Conservation (phyloP, 92 coral and sea anemone species). For the Parazoanthus atlanticus region DNA sequence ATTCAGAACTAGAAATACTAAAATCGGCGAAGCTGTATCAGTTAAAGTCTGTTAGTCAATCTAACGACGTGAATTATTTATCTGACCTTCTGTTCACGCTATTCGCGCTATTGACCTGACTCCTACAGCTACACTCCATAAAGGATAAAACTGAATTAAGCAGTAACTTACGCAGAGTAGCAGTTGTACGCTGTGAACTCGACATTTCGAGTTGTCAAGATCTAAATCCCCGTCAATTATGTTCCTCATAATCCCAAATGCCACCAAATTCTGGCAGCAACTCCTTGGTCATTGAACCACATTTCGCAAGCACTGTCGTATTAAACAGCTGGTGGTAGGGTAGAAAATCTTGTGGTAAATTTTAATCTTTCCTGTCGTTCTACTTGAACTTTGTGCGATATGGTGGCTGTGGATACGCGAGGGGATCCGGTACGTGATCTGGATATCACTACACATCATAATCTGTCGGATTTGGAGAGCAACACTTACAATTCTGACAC, state of each 20-base stretch:
- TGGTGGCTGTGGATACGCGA: slow-evolving; percentile 1
- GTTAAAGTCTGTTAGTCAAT: background rate
- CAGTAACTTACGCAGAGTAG: background rate
- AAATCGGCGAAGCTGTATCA: too few species aligned
- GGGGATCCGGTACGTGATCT: slow-evolving; percentile 25
- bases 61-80: background rate
- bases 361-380: slow-evolving; percentile 3
- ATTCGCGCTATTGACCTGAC: background rate
- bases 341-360: background rate
- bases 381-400: slow-evolving; percentile 37
- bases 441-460: slow-evolving; percentile 8
- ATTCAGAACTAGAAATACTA: background rate
- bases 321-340: slow-evolving; percentile 1
- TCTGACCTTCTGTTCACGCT: background rate
- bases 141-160: background rate
- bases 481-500: slow-evolving; percentile 25
- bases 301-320: background rate
- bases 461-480: slow-evolving; percentile 25
- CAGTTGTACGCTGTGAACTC: background rate
- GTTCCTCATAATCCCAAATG: background rate
- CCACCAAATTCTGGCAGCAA: background rate
- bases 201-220: background rate
- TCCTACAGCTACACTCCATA: background rate
- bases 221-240: background rate
- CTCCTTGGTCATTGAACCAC: background rate